Conservation (phyloP, 2,113 vertebrate genomes). For the Cynocephalus volans region DNA sequence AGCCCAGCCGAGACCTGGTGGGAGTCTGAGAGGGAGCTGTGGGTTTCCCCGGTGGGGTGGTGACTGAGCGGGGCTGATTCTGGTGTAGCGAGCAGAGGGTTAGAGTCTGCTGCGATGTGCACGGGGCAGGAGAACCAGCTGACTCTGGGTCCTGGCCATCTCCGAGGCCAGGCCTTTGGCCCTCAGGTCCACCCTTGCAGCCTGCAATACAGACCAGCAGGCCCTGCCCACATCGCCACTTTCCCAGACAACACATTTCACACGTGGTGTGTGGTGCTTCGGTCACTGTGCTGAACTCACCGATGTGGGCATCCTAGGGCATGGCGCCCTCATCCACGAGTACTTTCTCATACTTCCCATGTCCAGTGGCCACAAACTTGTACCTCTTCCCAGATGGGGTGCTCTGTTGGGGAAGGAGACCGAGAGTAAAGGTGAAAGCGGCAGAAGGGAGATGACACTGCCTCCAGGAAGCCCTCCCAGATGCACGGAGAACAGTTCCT, state of each 20-base stretch:
- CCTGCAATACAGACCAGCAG: fast-evolving
- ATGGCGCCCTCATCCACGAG: constrained; percentile 80
- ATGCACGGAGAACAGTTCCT: fast-evolving
- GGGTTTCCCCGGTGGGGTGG: background rate
- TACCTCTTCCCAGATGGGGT: constrained; percentile 90
- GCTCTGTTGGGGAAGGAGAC: constrained; percentile 83
- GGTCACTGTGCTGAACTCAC: constrained; percentile 32
- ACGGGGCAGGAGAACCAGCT: background rate
- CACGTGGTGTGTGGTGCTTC: fast-evolving
- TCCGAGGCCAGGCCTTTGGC: background rate
- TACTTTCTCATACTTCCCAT: constrained; percentile 96
- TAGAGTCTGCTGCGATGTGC: fast-evolving
- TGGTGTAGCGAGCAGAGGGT: background rate
- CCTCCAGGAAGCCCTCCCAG: background rate
- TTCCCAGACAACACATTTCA: fast-evolving
- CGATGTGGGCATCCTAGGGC: background rate
- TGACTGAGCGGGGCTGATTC: fast-evolving
- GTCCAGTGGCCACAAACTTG: constrained; percentile 94
- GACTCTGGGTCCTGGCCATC: fast-evolving
- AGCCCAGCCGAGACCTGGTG: fast-evolving
- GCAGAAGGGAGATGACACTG: fast-evolving
- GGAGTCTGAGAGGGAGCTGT: background rate
- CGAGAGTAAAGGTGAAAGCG: background rate
- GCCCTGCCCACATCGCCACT: fast-evolving
- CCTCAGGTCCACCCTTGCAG: background rate